Percentiles rank a stretch among this genome's conserved stretches.
phyloP scores from a whole-genome alignment of 1,140 invertebrate genomes.

The Campodea augens region DNA sequence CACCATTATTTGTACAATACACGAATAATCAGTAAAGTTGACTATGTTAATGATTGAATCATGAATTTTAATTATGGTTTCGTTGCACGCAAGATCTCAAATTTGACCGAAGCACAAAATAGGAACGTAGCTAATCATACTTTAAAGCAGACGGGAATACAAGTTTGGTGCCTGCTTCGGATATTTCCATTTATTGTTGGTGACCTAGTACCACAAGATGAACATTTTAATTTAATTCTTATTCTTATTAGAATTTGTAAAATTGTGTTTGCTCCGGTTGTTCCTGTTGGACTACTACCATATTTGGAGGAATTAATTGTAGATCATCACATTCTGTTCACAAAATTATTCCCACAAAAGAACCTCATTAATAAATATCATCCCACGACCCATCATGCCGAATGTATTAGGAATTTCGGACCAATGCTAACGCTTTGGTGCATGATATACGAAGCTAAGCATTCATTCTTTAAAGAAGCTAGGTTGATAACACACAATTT shows the following conservation, averaged over 20 bases:
- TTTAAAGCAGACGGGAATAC: not conserved
- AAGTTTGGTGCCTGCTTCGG: not conserved
- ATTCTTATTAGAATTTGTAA: not conserved
- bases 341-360: not conserved
- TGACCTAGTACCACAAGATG: not conserved
- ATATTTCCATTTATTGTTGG: not conserved
- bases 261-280: not conserved
- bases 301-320: not conserved
- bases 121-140: not conserved
- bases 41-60: not conserved
- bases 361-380: conserved; percentile 5
- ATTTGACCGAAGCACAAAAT: not conserved
- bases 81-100: not conserved
- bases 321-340: not conserved
- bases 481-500: conserved; percentile 2
- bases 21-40: not conserved
- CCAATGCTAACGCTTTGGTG: conserved; percentile 1
- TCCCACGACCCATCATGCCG: conserved; percentile 3
- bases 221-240: not conserved
- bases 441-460: conserved; percentile 6
- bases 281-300: not conserved
- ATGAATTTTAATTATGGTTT: not conserved
- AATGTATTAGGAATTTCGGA: conserved; percentile 2
- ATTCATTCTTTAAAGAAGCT: conserved; percentile 6
- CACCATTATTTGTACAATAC: not conserved